Percentiles rank a stretch among this genome's conserved stretches.
These are phyloP conservation scores for Planiliza haematocheilus DNA, from an alignment of 2,113 vertebrate genomes.

Conservation along the genomic window DNA sequence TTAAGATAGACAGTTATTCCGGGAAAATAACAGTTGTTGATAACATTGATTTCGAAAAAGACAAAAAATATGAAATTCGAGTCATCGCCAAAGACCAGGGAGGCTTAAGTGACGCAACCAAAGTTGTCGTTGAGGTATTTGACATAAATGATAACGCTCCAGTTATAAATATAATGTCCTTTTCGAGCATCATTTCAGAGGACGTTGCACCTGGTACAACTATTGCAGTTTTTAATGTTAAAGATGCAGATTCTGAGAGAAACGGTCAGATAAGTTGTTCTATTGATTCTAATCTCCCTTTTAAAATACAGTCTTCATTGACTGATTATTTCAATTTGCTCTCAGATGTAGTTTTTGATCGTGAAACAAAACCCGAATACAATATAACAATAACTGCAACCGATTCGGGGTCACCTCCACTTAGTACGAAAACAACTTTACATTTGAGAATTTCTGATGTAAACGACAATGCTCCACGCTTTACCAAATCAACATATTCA, in stretches of 20 bases:
- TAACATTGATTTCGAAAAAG: slow-evolving; percentile 73
- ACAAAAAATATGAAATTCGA: slow-evolving; percentile 68
- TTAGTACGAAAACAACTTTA: slow-evolving; percentile 39
- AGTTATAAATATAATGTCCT: slow-evolving; percentile 70
- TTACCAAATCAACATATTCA: slow-evolving; percentile 40
- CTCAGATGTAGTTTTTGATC: slow-evolving; percentile 54
- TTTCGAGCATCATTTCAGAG: slow-evolving; percentile 60
- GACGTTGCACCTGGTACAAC: slow-evolving; percentile 59
- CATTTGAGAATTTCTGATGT: slow-evolving; percentile 58
- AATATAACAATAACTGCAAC: slow-evolving; percentile 66
- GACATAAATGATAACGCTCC: slow-evolving; percentile 77
- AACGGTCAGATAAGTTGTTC: slow-evolving; percentile 63
- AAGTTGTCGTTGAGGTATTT: slow-evolving; percentile 68
- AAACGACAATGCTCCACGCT: slow-evolving; percentile 66
- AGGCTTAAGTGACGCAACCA: slow-evolving; percentile 58
- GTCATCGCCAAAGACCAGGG: slow-evolving; percentile 71
- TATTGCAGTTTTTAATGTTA: slow-evolving; percentile 72
- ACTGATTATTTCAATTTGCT: slow-evolving; percentile 71
- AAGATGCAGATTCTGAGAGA: slow-evolving; percentile 69
- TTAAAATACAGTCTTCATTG: slow-evolving; percentile 68
- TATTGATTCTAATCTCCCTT: slow-evolving; percentile 47
- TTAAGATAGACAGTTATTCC: slow-evolving; percentile 59
- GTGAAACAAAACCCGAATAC: slow-evolving; percentile 57
- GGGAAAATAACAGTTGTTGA: slow-evolving; percentile 64
- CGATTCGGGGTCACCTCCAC: slow-evolving; percentile 58